phyloP scores from a whole-genome alignment of 2,888 invertebrate genomes.

The Idaea dimidiata region DNA sequence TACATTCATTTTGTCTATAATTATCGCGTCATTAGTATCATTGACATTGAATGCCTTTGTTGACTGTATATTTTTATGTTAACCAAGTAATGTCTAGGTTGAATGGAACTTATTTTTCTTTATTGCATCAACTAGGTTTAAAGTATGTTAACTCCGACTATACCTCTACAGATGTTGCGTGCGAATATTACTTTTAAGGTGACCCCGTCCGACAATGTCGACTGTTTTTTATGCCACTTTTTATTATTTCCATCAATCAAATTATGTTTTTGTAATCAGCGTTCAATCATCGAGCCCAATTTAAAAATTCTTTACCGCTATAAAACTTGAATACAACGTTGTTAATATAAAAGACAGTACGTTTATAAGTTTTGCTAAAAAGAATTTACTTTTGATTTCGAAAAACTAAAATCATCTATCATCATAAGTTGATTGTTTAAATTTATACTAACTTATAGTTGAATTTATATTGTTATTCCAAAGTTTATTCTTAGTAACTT shows the following conservation, averaged over 20 bases:
- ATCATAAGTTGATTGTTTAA: slow-evolving; percentile 4
- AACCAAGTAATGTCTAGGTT: slow-evolving; percentile 7
- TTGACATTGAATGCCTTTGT: not conserved
- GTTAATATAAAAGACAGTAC: slow-evolving; percentile 2
- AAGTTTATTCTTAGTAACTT: slow-evolving; percentile 5
- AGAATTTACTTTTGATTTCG: not conserved
- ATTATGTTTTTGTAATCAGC: slow-evolving; percentile 27
- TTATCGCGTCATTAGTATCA: not conserved
- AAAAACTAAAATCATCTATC: slow-evolving; percentile 16
- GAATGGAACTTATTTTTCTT: not conserved
- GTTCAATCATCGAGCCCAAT: slow-evolving; percentile 29
- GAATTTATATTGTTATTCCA: slow-evolving; percentile 8
- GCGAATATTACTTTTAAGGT: slow-evolving; percentile 33
- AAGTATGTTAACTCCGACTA: not conserved
- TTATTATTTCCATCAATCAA: slow-evolving; percentile 27
- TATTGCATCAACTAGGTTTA: not conserved
- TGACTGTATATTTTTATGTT: not conserved
- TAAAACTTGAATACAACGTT: slow-evolving; percentile 16
- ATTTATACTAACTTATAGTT: slow-evolving; percentile 17
- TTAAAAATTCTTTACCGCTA: slow-evolving; percentile 30
- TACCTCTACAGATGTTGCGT: slow-evolving; percentile 39
- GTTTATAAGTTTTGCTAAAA: not conserved
- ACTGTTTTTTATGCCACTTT: slow-evolving; percentile 28
- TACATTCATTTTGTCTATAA: not conserved
- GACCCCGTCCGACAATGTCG: slow-evolving; percentile 40